Evolutionary conservation across 2,113 vertebrate genomes (phyloP).

Genomic region (Zapornia atra): DNA sequence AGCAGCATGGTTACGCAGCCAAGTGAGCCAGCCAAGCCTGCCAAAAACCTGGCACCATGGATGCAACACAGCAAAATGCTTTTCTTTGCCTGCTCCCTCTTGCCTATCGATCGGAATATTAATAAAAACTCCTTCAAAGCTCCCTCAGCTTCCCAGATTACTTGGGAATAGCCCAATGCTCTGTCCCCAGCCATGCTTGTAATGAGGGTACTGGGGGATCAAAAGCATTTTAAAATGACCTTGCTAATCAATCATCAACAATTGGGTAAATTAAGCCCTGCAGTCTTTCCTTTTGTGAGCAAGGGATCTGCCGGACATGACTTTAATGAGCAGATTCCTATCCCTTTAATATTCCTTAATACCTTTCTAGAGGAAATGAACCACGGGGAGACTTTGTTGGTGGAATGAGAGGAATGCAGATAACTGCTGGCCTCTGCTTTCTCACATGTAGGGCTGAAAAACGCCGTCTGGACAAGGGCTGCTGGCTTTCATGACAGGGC

Average conservation of each 20-base stretch:
- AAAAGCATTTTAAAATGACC: conserved; percentile 54
- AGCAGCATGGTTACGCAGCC: not conserved
- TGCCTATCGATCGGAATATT: conserved; percentile 15
- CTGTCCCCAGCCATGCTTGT: not conserved
- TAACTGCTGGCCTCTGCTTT: conserved; percentile 39
- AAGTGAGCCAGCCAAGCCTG: not conserved
- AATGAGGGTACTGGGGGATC: conserved; percentile 20
- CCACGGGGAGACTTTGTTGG: conserved; percentile 17
- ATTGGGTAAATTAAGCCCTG: conserved; percentile 55
- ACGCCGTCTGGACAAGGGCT: not conserved
- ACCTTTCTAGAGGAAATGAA: conserved; percentile 66
- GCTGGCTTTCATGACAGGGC: not conserved
- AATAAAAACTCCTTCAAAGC: conserved; percentile 43
- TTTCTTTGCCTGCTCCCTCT: not conserved
- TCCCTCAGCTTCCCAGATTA: not conserved
- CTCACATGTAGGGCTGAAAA: conserved; percentile 10
- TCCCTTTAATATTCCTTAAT: conserved; percentile 64
- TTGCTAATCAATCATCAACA: conserved; percentile 57
- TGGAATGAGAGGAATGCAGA: conserved; percentile 69
- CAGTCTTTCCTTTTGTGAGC: not conserved
- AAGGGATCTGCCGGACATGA: not conserved
- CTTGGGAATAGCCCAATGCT: conserved; percentile 13
- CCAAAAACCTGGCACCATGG: not conserved
- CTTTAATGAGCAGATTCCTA: conserved; percentile 68
- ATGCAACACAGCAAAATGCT: not conserved